These are phyloP conservation scores for Dysmachus trigonus DNA, from an alignment of 2,888 invertebrate species.

Conservation along the genomic window DNA sequence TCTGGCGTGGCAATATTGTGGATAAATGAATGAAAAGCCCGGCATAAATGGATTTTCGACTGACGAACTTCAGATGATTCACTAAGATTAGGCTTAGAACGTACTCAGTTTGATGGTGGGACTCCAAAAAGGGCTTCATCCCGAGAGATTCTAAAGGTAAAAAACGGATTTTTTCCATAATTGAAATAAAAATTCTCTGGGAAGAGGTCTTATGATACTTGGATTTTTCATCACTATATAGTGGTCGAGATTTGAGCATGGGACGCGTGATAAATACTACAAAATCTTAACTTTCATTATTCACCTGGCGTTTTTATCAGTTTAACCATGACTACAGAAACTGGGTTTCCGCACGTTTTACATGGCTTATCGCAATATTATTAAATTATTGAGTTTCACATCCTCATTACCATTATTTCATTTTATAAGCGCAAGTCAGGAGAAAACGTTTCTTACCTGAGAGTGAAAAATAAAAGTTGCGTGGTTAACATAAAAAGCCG, in stretches of 20 bases:
- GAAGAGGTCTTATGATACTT: not conserved
- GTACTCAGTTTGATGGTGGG: not conserved
- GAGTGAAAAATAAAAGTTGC: not conserved
- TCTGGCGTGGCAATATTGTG: not conserved
- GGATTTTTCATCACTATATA: not conserved
- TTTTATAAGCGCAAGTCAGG: not conserved
- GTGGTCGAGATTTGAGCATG: not conserved
- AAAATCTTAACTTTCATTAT: not conserved
- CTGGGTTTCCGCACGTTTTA: not conserved
- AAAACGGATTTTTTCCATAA: not conserved
- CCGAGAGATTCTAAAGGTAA: not conserved
- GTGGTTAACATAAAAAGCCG: not conserved
- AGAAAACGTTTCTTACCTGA: not conserved
- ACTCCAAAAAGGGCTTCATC: not conserved
- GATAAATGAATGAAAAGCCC: not conserved
- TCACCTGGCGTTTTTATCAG: not conserved
- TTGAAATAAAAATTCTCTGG: not conserved
- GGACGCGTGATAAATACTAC: not conserved
- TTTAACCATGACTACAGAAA: not conserved
- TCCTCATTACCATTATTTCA: not conserved
- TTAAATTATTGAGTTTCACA: not conserved
- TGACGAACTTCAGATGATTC: not conserved
- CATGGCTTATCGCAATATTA: not conserved
- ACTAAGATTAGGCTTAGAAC: not conserved
- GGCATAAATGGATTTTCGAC: not conserved